phyloP scores from a whole-genome alignment of 2,113 vertebrate species.

The Phasianus colchicus region DNA sequence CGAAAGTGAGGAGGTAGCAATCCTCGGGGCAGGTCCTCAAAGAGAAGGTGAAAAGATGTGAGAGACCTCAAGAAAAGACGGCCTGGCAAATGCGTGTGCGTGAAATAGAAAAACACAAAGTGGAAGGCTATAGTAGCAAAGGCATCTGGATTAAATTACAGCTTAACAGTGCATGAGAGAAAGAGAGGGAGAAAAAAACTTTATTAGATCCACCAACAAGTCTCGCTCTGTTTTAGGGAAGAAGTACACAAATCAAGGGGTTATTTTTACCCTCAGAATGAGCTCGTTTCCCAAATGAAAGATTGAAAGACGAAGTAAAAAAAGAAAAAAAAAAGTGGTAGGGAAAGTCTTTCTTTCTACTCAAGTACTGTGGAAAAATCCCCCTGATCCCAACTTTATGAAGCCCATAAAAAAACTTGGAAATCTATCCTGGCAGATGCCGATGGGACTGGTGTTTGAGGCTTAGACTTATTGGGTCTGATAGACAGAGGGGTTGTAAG shows the following conservation, averaged over 20 bases:
- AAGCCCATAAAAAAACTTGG: conserved; percentile 67
- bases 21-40: not conserved
- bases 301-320: not conserved
- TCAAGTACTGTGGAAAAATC: conserved; percentile 61
- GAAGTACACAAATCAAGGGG: conserved; percentile 9
- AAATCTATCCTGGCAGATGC: conserved; percentile 55
- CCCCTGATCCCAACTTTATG: conserved; percentile 66
- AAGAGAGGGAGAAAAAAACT: not conserved
- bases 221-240: conserved; percentile 1
- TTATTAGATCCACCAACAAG: conserved; percentile 58
- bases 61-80: not conserved
- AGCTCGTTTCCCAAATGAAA: conserved; percentile 45
- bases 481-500: not conserved
- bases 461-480: not conserved
- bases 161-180: not conserved
- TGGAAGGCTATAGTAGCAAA: not conserved
- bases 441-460: not conserved
- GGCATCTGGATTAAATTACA: conserved; percentile 70
- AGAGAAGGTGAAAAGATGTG: not conserved
- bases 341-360: conserved; percentile 50
- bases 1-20: fast-evolving
- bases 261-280: conserved; percentile 57
- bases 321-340: not conserved
- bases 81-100: not conserved
- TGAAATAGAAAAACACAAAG: not conserved